Evolutionary conservation across 2,888 invertebrate genomes (phyloP).

Genomic region (Spisula solida): DNA sequence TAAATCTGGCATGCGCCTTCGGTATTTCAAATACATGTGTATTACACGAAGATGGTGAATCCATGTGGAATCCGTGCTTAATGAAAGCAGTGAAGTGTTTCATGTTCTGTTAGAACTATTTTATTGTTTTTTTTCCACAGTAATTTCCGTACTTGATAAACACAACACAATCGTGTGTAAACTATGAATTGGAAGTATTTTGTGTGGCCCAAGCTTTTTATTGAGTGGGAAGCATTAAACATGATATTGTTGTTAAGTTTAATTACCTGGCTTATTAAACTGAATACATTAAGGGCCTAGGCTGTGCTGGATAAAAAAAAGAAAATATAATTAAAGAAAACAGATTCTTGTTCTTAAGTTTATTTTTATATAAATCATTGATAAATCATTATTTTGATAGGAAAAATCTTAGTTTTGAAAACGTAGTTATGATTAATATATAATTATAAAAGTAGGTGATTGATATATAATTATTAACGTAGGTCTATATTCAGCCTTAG

Average conservation of each 20-base stretch:
- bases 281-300: neutral
- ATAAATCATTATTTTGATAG: too few species aligned
- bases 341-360: too few species aligned
- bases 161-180: too few species aligned
- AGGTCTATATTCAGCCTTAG: too few species aligned
- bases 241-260: neutral
- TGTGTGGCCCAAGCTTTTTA: neutral
- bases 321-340: neutral
- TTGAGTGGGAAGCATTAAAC: neutral
- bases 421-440: too few species aligned
- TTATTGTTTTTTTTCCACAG: neutral
- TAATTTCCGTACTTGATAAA: neutral
- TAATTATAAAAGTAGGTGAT: too few species aligned
- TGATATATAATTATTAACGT: too few species aligned
- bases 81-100: slow-evolving; percentile 10
- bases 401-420: too few species aligned
- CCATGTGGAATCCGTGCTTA: neutral
- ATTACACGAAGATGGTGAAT: neutral
- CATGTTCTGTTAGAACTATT: neutral
- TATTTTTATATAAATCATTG: too few species aligned
- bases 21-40: slow-evolving; percentile 18
- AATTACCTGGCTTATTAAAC: neutral
- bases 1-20: neutral
- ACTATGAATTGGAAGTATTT: too few species aligned
- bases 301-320: neutral